Evolutionary conservation across 2,113 vertebrate genomes (phyloP).

Genomic region (Cariama cristata): DNA sequence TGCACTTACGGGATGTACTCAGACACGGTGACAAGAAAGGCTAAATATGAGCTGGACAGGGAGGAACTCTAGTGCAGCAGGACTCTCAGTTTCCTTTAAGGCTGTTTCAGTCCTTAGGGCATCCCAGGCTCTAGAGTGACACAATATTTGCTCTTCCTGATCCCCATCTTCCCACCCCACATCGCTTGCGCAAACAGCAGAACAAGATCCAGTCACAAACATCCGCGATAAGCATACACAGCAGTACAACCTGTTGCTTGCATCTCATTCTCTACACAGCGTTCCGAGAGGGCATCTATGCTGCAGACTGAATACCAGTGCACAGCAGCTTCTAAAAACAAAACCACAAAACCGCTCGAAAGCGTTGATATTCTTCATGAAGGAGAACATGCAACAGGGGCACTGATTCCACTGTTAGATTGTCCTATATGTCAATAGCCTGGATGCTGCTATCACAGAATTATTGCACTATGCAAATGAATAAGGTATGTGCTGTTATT

Average conservation of each 20-base stretch:
- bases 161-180: background rate
- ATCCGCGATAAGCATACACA: background rate
- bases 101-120: background rate
- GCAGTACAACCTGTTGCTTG: background rate
- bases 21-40: background rate
- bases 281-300: background rate
- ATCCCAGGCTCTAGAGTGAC: background rate
- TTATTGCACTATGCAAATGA: conserved; percentile 6
- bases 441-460: background rate
- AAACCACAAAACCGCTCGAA: background rate
- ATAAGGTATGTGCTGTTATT: background rate
- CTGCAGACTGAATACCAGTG: background rate
- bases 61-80: background rate
- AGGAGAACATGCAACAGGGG: background rate
- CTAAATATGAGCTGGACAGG: background rate
- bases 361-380: background rate
- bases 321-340: background rate
- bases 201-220: background rate
- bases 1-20: background rate
- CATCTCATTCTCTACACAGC: background rate
- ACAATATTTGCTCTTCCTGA: background rate
- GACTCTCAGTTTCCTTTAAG: background rate
- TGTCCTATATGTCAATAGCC: background rate
- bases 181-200: accelerated
- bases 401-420: background rate